Conservation (phyloP, 1,140 invertebrate genomes). For the Idris sp. region DNA sequence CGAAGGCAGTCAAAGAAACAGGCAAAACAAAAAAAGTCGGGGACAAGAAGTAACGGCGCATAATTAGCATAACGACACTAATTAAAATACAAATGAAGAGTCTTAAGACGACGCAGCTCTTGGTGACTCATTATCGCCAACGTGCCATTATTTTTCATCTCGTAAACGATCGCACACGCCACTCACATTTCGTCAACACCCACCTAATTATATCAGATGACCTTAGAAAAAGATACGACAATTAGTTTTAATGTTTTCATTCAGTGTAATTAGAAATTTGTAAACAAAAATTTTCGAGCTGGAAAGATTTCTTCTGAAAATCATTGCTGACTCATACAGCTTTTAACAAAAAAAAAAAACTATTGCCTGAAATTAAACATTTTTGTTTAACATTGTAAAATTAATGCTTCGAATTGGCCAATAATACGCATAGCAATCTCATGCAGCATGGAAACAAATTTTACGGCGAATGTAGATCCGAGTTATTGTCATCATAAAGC, state of each 20-base stretch:
- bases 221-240: conserved; percentile 6
- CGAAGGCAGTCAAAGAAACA: conserved; percentile 51
- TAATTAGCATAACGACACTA: conserved; percentile 80
- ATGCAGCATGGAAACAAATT: conserved; percentile 32
- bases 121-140: conserved; percentile 76
- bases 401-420: no score
- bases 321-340: no score
- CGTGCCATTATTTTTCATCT: conserved; percentile 59
- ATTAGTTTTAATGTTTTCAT: conserved; percentile 2
- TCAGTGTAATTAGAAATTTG: no score
- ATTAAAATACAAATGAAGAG: conserved; percentile 80
- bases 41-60: conserved; percentile 75
- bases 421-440: conserved; percentile 4
- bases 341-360: no score
- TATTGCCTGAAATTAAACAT: no score
- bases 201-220: conserved; percentile 73
- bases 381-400: no score
- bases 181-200: conserved; percentile 70
- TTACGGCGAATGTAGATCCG: conserved; percentile 33
- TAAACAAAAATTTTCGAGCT: no score
- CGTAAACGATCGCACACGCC: conserved; percentile 28
- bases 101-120: conserved; percentile 70
- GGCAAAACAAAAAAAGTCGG: conserved; percentile 70
- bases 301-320: no score
- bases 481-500: conserved; percentile 63